A percentile compares a stretch with the other conserved stretches of the same genome.
These are phyloP conservation scores for Microcebus lehilahytsara DNA, from an alignment of 2,113 vertebrate genomes.

Conservation along the genomic window DNA sequence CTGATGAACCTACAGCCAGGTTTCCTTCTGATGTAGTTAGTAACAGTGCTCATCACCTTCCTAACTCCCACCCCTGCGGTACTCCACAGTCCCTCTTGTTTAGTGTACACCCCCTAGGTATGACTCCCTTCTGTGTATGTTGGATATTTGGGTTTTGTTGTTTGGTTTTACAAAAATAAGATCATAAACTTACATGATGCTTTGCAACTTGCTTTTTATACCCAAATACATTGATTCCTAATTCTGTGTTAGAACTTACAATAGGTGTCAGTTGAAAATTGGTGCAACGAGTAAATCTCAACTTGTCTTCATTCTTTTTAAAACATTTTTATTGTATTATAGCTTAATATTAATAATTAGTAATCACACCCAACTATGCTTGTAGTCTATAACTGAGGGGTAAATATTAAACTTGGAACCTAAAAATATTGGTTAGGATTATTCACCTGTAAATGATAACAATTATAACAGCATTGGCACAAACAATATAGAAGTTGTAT, in stretches of 20 bases:
- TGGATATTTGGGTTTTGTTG: neutral
- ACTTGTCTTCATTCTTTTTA: constrained; percentile 42
- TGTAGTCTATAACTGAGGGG: neutral
- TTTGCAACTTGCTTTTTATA: constrained; percentile 6
- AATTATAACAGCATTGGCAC: neutral
- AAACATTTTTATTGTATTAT: constrained; percentile 38
- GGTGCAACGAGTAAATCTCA: constrained; percentile 53
- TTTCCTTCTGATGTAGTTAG: constrained; percentile 52
- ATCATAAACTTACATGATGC: neutral
- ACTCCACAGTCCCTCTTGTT: neutral
- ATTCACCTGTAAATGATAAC: neutral
- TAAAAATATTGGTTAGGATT: neutral
- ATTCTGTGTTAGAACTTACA: neutral
- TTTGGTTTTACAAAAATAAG: neutral
- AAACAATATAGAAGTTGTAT: fast-evolving
- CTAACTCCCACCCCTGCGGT: fast-evolving
- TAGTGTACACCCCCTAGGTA: no score
- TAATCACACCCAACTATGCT: neutral
- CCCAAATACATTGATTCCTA: constrained; percentile 48
- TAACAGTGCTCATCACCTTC: neutral
- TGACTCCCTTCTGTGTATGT: neutral
- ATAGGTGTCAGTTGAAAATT: neutral
- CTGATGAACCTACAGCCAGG: constrained; percentile 61
- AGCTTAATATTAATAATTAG: constrained; percentile 49
- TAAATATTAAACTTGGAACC: neutral